These are phyloP conservation scores for Drosophila mimica DNA, from an alignment of 2,888 invertebrate genomes.

Conservation along the genomic window DNA sequence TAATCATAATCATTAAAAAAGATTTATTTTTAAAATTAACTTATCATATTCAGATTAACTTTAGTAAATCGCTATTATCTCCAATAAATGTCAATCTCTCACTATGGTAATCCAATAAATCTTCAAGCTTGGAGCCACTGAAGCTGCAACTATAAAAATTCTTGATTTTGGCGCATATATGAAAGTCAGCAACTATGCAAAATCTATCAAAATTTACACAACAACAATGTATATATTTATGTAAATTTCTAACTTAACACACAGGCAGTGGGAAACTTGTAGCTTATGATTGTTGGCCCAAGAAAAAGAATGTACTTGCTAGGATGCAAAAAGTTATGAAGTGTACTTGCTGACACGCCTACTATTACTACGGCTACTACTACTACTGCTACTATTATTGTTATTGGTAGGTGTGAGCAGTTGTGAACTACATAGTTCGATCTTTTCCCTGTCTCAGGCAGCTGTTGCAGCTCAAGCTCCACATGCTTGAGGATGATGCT, in stretches of 20 bases:
- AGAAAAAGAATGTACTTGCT: slow-evolving; percentile 2
- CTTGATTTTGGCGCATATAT: slow-evolving; percentile 18
- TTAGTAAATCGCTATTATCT: neutral
- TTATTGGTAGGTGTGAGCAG: slow-evolving; percentile 26
- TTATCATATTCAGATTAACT: neutral
- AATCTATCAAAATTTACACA: slow-evolving; percentile 53
- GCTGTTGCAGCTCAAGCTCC: slow-evolving; percentile 13
- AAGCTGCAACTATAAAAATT: neutral
- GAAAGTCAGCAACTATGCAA: slow-evolving; percentile 51
- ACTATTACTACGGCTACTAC: neutral
- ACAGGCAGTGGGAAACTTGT: slow-evolving; percentile 9
- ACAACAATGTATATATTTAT: slow-evolving; percentile 39
- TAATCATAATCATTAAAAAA: neutral
- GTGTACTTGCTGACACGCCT: slow-evolving; percentile 4
- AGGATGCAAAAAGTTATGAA: slow-evolving; percentile 28
- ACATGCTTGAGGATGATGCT: slow-evolving; percentile 35
- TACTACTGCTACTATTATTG: neutral
- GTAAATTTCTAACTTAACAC: slow-evolving; percentile 31
- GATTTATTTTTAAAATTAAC: neutral
- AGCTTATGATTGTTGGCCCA: slow-evolving; percentile 14
- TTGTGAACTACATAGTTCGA: slow-evolving; percentile 41
- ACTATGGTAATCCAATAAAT: neutral
- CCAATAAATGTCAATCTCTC: neutral
- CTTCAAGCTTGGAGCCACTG: neutral
- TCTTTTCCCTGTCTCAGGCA: neutral